Percentiles rank a stretch among this genome's conserved stretches.
Conservation (phyloP, 2,113 vertebrate species). For the Menidia beryllina region DNA sequence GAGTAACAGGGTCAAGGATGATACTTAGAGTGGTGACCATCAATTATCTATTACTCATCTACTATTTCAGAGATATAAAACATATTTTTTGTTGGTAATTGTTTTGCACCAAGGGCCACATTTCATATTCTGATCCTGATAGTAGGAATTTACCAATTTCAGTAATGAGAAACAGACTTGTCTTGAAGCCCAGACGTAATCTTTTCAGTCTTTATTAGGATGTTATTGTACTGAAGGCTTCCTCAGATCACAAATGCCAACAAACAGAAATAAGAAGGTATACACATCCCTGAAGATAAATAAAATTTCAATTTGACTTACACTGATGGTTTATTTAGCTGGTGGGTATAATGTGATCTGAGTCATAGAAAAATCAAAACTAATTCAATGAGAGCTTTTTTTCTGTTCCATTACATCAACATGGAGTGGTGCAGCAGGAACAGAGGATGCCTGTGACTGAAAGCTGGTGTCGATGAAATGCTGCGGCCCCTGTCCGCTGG, state of each 20-base stretch:
- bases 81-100: no score
- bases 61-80: no score
- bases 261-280: no score
- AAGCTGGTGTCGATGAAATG: conserved; percentile 16
- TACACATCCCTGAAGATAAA: neutral
- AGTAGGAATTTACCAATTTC: no score
- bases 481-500: conserved; percentile 11
- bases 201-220: neutral
- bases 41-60: no score
- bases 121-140: no score
- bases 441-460: conserved; percentile 17
- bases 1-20: no score
- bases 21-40: no score
- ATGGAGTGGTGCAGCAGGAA: conserved; percentile 29
- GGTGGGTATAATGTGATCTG: conserved; percentile 43
- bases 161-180: no score
- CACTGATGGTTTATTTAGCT: conserved; percentile 64
- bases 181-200: no score
- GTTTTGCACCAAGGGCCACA: no score
- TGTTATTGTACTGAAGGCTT: neutral
- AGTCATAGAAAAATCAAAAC: conserved; percentile 69
- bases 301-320: conserved; percentile 49
- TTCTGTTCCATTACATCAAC: conserved; percentile 58
- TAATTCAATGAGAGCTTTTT: conserved; percentile 68
- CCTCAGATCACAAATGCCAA: no score